These are phyloP conservation scores for Brachionus sp. DNA, from an alignment of 1,140 invertebrate species.

Conservation along the genomic window DNA sequence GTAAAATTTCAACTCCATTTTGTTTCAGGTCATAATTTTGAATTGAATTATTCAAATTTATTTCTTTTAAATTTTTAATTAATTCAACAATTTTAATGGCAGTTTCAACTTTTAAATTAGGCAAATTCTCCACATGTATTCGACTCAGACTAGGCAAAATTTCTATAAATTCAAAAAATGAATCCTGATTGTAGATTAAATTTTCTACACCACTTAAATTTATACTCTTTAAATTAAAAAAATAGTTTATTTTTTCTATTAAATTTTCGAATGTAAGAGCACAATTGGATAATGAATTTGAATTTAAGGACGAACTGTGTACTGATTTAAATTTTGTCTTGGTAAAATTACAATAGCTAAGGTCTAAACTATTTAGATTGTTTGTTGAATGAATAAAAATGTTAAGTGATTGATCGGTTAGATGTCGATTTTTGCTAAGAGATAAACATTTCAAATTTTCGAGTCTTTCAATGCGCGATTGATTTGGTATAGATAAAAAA, in stretches of 20 bases:
- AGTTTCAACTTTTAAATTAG: background rate
- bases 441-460: background rate
- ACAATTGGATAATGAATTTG: background rate
- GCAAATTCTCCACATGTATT: background rate
- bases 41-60: conserved; percentile 24
- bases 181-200: conserved; percentile 2
- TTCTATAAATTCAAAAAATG: conserved; percentile 26
- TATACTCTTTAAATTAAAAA: background rate
- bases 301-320: background rate
- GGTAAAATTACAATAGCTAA: conserved; percentile 38
- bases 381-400: conserved; percentile 9
- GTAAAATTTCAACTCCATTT: background rate
- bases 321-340: conserved; percentile 44
- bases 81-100: background rate
- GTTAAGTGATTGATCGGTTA: conserved; percentile 19
- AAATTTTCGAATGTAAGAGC: conserved; percentile 39
- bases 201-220: conserved; percentile 18
- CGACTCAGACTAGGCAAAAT: background rate
- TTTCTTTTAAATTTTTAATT: background rate
- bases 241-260: background rate
- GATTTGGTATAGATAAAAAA: background rate
- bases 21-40: conserved; percentile 14
- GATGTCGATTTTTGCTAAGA: conserved; percentile 22
- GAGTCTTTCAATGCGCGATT: background rate
- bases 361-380: background rate